Evolutionary conservation across 2,888 invertebrate genomes (phyloP).

Genomic region (Uropetala carovei): DNA sequence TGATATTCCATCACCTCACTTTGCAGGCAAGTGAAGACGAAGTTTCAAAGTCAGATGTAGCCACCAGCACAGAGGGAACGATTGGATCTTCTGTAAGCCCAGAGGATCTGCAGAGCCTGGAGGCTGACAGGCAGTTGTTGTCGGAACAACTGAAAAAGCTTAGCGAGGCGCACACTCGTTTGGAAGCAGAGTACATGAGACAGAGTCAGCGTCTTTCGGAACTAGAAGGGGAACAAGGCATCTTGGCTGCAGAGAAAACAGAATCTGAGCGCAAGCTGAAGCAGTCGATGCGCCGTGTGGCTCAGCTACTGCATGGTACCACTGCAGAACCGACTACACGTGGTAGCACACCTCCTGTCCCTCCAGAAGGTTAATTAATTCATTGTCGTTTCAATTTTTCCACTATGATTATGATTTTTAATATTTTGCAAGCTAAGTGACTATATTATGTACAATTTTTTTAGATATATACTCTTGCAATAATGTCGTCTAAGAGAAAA

Average conservation of each 20-base stretch:
- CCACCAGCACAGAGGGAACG: conserved; percentile 41
- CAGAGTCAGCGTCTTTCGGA: conserved; percentile 71
- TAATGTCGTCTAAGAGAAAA: too few species aligned
- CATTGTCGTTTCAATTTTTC: neutral
- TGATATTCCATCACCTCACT: neutral
- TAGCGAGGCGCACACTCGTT: conserved; percentile 80
- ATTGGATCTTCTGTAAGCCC: conserved; percentile 73
- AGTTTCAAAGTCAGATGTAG: neutral
- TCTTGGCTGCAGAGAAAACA: conserved; percentile 84
- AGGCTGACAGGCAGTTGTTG: conserved; percentile 74
- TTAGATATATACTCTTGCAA: too few species aligned
- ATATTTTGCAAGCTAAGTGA: too few species aligned
- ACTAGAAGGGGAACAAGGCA: conserved; percentile 83
- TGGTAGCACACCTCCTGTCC: conserved; percentile 26
- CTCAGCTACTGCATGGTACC: conserved; percentile 38
- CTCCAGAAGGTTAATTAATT: conserved; percentile 25
- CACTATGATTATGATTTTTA: too few species aligned
- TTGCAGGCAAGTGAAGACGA: conserved; percentile 2
- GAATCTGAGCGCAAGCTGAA: conserved; percentile 85
- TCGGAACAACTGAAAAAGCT: conserved; percentile 75
- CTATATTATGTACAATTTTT: too few species aligned
- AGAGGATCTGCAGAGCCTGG: conserved; percentile 80
- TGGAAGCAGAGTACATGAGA: conserved; percentile 77
- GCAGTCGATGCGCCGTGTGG: conserved; percentile 65
- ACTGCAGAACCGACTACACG: conserved; percentile 4